Conservation (phyloP, 37 sponge, comb jelly and placozoan species). For the Chondrosia reniformis region DNA sequence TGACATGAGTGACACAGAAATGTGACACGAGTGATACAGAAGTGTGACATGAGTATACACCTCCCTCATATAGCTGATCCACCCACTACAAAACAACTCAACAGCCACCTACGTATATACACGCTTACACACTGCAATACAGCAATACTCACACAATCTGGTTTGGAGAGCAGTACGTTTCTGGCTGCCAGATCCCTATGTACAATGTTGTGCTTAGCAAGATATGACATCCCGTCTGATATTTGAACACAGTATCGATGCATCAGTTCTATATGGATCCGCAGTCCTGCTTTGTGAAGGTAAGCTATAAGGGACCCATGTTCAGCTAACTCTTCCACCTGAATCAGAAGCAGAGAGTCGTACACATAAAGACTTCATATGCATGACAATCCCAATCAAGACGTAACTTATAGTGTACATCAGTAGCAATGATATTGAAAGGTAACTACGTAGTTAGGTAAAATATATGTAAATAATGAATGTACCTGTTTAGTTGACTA, state of each 20-base stretch:
- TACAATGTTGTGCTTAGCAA: not conserved
- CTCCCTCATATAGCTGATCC: too few species aligned
- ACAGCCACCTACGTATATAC: not conserved
- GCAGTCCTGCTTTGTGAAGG: conserved; percentile 9
- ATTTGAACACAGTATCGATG: conserved; percentile 54
- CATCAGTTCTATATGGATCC: conserved; percentile 19
- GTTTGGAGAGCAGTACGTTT: not conserved
- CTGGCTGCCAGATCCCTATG: conserved; percentile 27
- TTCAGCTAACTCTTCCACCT: conserved; percentile 69
- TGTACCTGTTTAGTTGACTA: too few species aligned
- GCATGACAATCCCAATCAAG: not conserved
- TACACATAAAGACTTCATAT: not conserved
- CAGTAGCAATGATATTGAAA: too few species aligned
- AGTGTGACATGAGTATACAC: too few species aligned
- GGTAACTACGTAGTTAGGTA: too few species aligned
- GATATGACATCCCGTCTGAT: conserved; percentile 66
- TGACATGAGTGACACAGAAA: too few species aligned
- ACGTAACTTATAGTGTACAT: too few species aligned
- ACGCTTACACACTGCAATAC: not conserved
- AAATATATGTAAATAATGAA: too few species aligned
- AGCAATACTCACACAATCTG: conserved; percentile 1
- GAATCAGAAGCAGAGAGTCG: not conserved
- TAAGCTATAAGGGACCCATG: conserved; percentile 38
- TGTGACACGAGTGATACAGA: too few species aligned
- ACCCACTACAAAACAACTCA: too few species aligned